phyloP scores from a whole-genome alignment of 1,140 invertebrate genomes.

The Heliconius eleuchia region DNA sequence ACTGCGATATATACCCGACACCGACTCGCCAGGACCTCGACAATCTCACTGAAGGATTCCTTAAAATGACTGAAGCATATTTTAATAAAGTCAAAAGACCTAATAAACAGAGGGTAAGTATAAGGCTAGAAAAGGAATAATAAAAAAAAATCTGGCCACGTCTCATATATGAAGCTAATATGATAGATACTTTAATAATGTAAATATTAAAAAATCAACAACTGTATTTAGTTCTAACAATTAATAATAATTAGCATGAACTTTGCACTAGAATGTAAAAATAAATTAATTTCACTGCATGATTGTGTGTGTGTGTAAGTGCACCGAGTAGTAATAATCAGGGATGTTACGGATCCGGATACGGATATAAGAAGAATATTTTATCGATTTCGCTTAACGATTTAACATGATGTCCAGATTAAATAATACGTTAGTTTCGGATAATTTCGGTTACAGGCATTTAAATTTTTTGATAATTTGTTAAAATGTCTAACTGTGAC shows the following conservation, averaged over 20 bases:
- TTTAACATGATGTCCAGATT: too few species aligned
- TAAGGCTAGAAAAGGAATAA: constrained; percentile 6
- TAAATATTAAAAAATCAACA: constrained; percentile 23
- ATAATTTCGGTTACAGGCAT: too few species aligned
- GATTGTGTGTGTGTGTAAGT: constrained; percentile 29
- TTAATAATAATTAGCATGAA: constrained; percentile 37
- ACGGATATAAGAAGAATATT: too few species aligned
- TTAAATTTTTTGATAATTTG: too few species aligned
- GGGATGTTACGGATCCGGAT: too few species aligned
- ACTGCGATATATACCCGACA: constrained; percentile 91
- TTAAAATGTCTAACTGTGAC: too few species aligned
- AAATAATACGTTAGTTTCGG: too few species aligned
- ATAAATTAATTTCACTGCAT: constrained; percentile 44
- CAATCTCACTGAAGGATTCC: constrained; percentile 85
- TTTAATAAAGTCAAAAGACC: constrained; percentile 94
- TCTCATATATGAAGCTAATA: background rate
- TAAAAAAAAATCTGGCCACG: background rate
- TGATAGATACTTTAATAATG: constrained; percentile 1
- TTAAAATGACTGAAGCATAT: constrained; percentile 93
- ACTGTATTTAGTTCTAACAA: constrained; percentile 29
- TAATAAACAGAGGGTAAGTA: constrained; percentile 84
- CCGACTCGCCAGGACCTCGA: constrained; percentile 87
- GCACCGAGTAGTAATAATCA: constrained; percentile 13
- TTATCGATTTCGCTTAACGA: too few species aligned
- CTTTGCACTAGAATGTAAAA: constrained; percentile 35